Conservation (phyloP, 2,113 vertebrate genomes). For the Corvus hawaiiensis region DNA sequence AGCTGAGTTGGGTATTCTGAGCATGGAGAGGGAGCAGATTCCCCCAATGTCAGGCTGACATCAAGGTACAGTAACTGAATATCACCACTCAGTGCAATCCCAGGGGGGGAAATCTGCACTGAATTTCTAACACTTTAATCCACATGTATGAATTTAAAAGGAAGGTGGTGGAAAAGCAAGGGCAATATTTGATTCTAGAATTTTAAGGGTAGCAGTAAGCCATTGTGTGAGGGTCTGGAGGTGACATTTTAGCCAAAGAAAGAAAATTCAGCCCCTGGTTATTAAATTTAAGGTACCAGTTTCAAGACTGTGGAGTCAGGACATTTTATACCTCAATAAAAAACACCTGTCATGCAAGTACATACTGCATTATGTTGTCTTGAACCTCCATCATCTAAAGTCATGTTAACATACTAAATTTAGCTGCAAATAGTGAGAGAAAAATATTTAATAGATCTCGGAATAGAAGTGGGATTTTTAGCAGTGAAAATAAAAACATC, state of each 20-base stretch:
- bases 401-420: not conserved
- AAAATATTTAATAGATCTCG: not conserved
- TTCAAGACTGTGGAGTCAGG: not conserved
- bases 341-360: not conserved
- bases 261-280: not conserved
- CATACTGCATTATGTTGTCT: not conserved
- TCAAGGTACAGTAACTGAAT: constrained; percentile 10
- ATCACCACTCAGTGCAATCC: not conserved
- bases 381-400: not conserved
- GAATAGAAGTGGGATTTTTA: not conserved
- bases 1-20: not conserved
- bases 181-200: not conserved
- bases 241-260: not conserved
- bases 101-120: not conserved
- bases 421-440: not conserved
- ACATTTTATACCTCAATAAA: not conserved
- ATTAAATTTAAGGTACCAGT: not conserved
- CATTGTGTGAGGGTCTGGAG: not conserved
- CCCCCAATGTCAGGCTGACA: constrained; percentile 27
- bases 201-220: not conserved
- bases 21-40: not conserved
- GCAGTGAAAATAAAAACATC: not conserved
- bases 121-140: not conserved
- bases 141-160: not conserved
- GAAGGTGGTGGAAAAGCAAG: not conserved